Evolutionary conservation across 1,140 invertebrate species (phyloP), one percentile per base, ranked within the genome.

Genomic region (Aphidius ervi): DNA sequence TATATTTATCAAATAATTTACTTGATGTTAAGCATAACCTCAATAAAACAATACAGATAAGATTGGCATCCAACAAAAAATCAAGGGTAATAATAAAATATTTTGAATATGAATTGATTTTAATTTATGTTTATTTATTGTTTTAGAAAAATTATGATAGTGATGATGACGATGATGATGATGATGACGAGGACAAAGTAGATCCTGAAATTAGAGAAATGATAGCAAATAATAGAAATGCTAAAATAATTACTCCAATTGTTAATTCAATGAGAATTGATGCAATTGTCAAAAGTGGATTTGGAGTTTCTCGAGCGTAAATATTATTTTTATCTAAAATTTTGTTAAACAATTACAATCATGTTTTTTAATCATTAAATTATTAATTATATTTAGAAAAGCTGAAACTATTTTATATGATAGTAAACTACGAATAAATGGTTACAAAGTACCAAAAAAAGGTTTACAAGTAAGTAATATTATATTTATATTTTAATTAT

Each of bases 401-500:
- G 74, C 87, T 46, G 87, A 89, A 71, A 75, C 79, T 56, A 67
- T 81, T 39, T 87, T 89, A 69, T 89, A 87, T 73, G 84, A 86
- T 63, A 86, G 83, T 66, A 85, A 83, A 75, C 82, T 89, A 55
- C 81, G 86, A 69, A 58, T 88, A 3, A 89, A 90, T 78, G 87
- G 87, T 4, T 73, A 81, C 41, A 87, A 87, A 73, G 70, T 86
- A 5, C 47, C 78, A 8, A 89, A 88, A 70, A 90, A 89, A 71
- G 86, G 83, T 71, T 67, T 70, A 46, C 62, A 74, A 61, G 80
- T 88, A 71, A 78, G 69, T 74, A 58, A 10, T 45, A 20, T n/a
- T 16, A 56, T 43, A 41, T 62, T 56, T 39, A 5, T 49, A 9
- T 31, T 23, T 53, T 52, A 43, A 37, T 53, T 53, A 7, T 37